phyloP scores from a whole-genome alignment of 1,140 invertebrate genomes.

The Brachionus paranguensis region DNA sequence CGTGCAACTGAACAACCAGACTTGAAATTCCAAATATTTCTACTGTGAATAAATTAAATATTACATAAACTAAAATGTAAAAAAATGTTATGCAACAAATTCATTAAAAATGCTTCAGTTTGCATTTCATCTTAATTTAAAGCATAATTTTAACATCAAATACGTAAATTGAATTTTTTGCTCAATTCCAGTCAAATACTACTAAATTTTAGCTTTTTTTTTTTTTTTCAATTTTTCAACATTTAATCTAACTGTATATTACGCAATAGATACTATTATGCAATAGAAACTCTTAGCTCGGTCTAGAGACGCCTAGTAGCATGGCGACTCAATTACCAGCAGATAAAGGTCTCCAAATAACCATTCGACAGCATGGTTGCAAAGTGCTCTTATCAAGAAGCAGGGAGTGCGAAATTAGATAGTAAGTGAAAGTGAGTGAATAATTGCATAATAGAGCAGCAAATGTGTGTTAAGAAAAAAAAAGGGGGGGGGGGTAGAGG shows the following conservation, averaged over 20 bases:
- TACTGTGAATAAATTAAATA: background rate
- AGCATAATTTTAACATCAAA: constrained; percentile 18
- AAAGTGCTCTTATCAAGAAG: background rate
- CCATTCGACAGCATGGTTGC: background rate
- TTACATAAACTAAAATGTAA: background rate
- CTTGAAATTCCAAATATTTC: background rate
- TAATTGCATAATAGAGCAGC: background rate
- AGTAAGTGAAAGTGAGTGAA: background rate
- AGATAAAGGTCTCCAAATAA: background rate
- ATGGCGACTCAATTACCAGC: background rate
- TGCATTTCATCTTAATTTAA: background rate
- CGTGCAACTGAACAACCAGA: background rate
- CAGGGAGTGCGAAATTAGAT: background rate
- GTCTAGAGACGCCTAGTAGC: background rate
- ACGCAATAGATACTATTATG: background rate
- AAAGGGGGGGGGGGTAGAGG: background rate
- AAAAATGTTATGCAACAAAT: constrained; percentile 30
- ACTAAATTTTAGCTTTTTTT: background rate
- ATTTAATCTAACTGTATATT: background rate
- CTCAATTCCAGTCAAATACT: background rate
- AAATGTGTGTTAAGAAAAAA: background rate
- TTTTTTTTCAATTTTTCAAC: background rate
- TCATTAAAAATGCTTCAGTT: background rate
- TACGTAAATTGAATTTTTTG: constrained; percentile 3
- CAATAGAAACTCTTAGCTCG: background rate